Evolutionary conservation across 2,113 vertebrate species (phyloP), one percentile per base, ranked within the genome.

Genomic region (Crotalus horridus): DNA sequence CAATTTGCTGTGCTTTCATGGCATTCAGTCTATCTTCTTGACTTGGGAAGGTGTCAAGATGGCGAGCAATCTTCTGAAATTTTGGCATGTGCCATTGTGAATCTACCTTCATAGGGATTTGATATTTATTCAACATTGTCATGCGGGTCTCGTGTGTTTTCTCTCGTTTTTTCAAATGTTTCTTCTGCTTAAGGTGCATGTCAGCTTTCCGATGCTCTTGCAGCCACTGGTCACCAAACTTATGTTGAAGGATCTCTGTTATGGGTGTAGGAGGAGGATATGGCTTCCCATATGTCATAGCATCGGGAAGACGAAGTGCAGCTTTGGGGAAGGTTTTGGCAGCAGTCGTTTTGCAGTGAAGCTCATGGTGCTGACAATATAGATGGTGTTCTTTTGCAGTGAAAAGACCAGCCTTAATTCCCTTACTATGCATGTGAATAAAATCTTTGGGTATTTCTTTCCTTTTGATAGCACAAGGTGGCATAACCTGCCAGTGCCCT

Each of bases 341-440:
- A 0, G 58, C 59, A 1, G 88, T 0, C 0, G 12, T 58, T 29
- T 0, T 0, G 89, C 33, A 0, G 0, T 0, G 0, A 0, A 43
- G 0, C 21, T 87, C 54, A 39, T 17, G 56, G 89, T 17, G 0
- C 0, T 55, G 20, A 53, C 0, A 1, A 69, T 8, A 55, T 46
- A 9, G 1, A 15, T 56, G 59, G 33, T 1, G 0, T 13, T 11
- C 0, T 9, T 46, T 43, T 0, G 0, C 85, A 59, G 92, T 58
- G 7, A 12, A 43, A 21, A 1, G 0, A 17, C 81, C 91, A 87
- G 56, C 2, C 0, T 91, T 74, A 7, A 88, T 51, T 4, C 0
- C 94, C 43, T 56, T 51, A 33, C 85, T 69, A 53, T 23, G 69
- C 87, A 91, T 0, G 0, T 21, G 3, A 6, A 61, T 17, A 56